Conservation (phyloP, 2,888 invertebrate species). For the Nysson spinosus region DNA sequence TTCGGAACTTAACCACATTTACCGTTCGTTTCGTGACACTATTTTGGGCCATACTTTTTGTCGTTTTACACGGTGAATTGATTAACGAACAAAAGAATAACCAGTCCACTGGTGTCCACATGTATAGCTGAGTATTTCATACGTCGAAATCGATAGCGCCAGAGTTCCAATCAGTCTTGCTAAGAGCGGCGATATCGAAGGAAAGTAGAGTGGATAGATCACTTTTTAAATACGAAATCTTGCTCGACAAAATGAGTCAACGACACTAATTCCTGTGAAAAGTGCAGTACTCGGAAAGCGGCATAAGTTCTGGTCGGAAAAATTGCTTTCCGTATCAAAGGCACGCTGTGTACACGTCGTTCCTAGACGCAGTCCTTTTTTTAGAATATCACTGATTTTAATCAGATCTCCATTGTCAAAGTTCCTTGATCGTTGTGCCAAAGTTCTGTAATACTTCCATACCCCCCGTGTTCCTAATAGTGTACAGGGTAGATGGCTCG, state of each 20-base stretch:
- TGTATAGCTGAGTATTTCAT: constrained; percentile 73
- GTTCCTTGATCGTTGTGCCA: constrained; percentile 51
- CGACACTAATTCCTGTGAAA: constrained; percentile 17
- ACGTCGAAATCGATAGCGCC: constrained; percentile 8
- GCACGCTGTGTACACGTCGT: constrained; percentile 16
- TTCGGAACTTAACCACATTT: constrained; percentile 6
- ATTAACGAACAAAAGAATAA: constrained; percentile 36
- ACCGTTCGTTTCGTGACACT: constrained; percentile 32
- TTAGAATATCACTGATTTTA: constrained; percentile 6
- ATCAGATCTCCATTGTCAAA: constrained; percentile 18
- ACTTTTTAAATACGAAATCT: neutral
- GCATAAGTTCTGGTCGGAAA: too few relatives aligned
- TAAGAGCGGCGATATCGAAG: constrained; percentile 2
- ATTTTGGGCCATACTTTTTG: constrained; percentile 5
- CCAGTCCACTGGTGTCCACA: constrained; percentile 74
- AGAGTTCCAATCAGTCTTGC: constrained; percentile 6
- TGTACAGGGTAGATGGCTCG: constrained; percentile 34
- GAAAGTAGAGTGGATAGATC: neutral
- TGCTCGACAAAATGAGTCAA: constrained; percentile 4
- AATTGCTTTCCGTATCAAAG: too few relatives aligned
- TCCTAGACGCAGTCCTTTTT: constrained; percentile 7
- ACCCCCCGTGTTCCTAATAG: constrained; percentile 44
- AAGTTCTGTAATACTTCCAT: constrained; percentile 39
- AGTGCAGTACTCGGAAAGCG: constrained; percentile 20
- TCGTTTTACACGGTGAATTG: constrained; percentile 25